Conservation (phyloP, 2,113 vertebrate species). For the Sminthopsis crassicaudata region DNA sequence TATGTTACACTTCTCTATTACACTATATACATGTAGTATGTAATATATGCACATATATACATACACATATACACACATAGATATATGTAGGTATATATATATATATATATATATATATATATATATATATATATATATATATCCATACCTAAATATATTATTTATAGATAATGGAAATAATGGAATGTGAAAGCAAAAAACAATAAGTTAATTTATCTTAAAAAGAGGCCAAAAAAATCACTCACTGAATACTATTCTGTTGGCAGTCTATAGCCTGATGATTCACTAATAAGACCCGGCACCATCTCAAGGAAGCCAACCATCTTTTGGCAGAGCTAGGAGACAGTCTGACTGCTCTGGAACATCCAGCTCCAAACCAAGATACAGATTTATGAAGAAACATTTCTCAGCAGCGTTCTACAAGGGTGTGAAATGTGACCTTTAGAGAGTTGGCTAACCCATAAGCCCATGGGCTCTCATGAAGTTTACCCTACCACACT, state of each 20-base stretch:
- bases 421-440: not conserved
- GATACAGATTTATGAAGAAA: not conserved
- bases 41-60: not conserved
- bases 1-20: not conserved
- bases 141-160: not conserved
- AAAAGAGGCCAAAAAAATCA: not conserved
- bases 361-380: not conserved
- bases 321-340: not conserved
- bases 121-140: not conserved
- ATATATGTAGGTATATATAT: too few species aligned
- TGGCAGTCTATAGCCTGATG: fast-evolving
- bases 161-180: not conserved
- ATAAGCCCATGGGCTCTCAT: not conserved
- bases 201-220: not conserved
- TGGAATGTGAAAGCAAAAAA: not conserved
- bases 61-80: too few species aligned
- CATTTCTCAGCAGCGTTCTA: fast-evolving
- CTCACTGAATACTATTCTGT: not conserved
- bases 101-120: not conserved
- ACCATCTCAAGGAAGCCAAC: not conserved
- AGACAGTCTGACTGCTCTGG: not conserved
- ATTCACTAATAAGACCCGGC: not conserved
- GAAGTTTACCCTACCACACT: not conserved
- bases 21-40: not conserved
- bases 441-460: not conserved